These are phyloP conservation scores for Amblyjoppa proteus DNA, from an alignment of 2,888 invertebrate species.

Conservation along the genomic window DNA sequence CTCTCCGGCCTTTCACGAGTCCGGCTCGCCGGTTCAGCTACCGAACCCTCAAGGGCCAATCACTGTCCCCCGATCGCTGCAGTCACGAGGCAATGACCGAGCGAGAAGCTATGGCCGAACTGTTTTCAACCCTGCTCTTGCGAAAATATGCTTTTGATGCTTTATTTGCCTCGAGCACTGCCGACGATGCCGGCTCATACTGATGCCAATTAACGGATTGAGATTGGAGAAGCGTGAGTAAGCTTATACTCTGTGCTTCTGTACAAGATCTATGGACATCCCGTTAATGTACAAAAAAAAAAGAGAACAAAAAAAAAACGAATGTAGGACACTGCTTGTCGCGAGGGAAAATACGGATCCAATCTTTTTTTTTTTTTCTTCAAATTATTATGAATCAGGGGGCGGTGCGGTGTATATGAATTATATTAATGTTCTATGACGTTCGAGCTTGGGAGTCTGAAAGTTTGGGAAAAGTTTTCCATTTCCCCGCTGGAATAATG, in stretches of 20 bases:
- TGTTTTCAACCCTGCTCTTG: constrained; percentile 11
- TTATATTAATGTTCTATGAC: constrained; percentile 1
- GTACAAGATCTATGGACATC: not conserved
- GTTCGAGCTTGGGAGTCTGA: constrained; percentile 10
- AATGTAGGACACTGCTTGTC: not conserved
- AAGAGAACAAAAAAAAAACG: not conserved
- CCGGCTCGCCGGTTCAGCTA: not conserved
- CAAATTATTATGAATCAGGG: not conserved
- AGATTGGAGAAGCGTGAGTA: constrained; percentile 21
- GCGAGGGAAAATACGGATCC: constrained; percentile 12
- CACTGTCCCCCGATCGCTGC: not conserved
- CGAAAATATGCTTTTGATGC: constrained; percentile 15
- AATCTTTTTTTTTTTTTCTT: constrained; percentile 49
- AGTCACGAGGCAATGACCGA: not conserved
- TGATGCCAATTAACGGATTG: constrained; percentile 24
- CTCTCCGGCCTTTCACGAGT: constrained; percentile 59
- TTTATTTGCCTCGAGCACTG: constrained; percentile 25
- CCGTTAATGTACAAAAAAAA: not conserved
- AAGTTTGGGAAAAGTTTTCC: constrained; percentile 39
- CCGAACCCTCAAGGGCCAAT: not conserved
- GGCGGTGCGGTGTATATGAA: not conserved
- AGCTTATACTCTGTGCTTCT: constrained; percentile 1
- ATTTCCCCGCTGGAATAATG: constrained; percentile 30
- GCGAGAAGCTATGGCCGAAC: not conserved
- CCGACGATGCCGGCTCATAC: not conserved